Percentiles rank a stretch among this genome's conserved stretches.
phyloP scores from a whole-genome alignment of 2,113 vertebrate genomes.

The Rhinopithecus roxellana region DNA sequence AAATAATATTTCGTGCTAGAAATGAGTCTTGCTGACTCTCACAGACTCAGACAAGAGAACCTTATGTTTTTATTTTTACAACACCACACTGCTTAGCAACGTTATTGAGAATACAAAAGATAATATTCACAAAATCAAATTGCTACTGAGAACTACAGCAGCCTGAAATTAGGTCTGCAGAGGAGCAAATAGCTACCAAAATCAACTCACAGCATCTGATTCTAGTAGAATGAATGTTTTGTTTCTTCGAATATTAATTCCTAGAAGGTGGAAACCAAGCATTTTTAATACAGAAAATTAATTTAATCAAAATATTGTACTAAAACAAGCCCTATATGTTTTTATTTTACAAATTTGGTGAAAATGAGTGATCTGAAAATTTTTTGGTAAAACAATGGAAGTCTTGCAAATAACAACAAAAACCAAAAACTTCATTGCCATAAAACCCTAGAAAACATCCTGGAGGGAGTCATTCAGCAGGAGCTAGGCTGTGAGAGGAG shows the following conservation, averaged over 20 bases:
- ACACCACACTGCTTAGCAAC: fast-evolving
- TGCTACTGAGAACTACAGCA: neutral
- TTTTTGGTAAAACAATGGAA: too few relatives aligned
- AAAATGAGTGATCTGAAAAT: neutral
- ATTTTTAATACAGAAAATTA: neutral
- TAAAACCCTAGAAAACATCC: neutral
- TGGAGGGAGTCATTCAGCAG: neutral
- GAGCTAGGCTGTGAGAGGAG: neutral
- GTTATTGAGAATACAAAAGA: neutral
- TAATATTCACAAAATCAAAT: neutral
- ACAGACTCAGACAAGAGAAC: constrained; percentile 75
- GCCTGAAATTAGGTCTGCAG: neutral
- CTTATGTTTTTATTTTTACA: neutral
- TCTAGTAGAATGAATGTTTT: neutral
- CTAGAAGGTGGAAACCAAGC: neutral
- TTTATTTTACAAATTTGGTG: neutral
- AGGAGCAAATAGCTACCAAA: neutral
- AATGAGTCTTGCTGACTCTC: constrained; percentile 85
- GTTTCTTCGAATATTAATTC: neutral
- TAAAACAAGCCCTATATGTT: neutral
- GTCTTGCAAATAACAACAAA: neutral
- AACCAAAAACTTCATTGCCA: neutral
- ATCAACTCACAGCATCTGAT: neutral
- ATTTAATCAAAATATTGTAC: neutral
- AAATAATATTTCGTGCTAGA: constrained; percentile 85